Conservation (phyloP, 2,888 invertebrate genomes). For the Andricus quercusramuli region DNA sequence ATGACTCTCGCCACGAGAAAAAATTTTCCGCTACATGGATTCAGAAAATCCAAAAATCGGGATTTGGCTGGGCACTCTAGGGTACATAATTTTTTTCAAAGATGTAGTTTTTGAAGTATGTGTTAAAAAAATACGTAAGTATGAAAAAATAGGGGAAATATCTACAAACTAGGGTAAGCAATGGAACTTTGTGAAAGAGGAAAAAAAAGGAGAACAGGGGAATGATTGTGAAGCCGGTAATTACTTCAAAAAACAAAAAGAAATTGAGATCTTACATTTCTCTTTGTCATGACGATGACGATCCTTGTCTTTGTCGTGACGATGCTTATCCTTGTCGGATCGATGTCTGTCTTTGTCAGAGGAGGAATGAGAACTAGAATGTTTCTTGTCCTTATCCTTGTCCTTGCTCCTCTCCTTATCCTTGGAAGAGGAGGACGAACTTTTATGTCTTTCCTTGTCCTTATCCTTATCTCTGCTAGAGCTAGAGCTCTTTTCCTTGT, state of each 20-base stretch:
- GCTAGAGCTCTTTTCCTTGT: slow-evolving; percentile 66
- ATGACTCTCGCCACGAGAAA: no score
- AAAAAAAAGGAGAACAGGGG: no score
- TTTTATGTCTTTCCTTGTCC: slow-evolving; percentile 77
- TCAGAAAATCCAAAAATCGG: no score
- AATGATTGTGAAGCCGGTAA: no score
- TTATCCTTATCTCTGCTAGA: slow-evolving; percentile 72
- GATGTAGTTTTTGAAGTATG: no score
- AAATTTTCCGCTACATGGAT: no score
- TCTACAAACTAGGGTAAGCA: no score
- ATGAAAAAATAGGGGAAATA: no score
- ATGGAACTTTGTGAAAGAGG: no score
- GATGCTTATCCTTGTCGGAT: slow-evolving; percentile 77
- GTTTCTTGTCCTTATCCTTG: slow-evolving; percentile 70
- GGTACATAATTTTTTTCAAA: no score
- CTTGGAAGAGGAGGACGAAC: slow-evolving; percentile 75
- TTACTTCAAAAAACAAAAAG: neutral
- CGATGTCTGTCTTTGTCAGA: slow-evolving; percentile 75
- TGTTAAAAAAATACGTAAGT: no score
- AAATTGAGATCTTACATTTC: slow-evolving; percentile 64
- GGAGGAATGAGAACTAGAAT: slow-evolving; percentile 69
- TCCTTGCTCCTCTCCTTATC: slow-evolving; percentile 75
- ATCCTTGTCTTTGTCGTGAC: slow-evolving; percentile 75
- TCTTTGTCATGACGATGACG: slow-evolving; percentile 76
- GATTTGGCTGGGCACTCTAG: no score